Evolutionary conservation across 2,888 invertebrate genomes (phyloP), one percentile per base, ranked within the genome.

Genomic region (Tinea pellionella): DNA sequence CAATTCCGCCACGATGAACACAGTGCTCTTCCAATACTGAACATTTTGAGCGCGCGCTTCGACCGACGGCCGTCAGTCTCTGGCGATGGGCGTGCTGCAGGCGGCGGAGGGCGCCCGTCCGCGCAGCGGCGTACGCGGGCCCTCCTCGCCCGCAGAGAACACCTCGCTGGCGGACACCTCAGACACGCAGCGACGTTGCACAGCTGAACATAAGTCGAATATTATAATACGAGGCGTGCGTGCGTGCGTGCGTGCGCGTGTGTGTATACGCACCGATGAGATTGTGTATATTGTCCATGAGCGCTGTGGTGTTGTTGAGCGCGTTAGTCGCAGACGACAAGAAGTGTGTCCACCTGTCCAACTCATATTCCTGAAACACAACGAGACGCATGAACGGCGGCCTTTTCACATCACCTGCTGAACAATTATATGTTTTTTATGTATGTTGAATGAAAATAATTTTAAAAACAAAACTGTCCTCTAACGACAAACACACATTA

Each of bases 271-370:
- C 63, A 88, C 88, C 87, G 68, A 87, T 79, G 68, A 88, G 71
- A 72, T 88, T 88, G 70, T 83, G 86, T 68, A 88, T 72, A 71
- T 88, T 88, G 71, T 88, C 88, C 66, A 84, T 71, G 65, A 86
- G 76, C 62, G 81, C 77, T 72, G 84, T 84, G 53, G 80, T 77
- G 78, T 75, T 78, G 77, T 71, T 78, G 61, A 86, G 74, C 67
- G 85, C 84, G 71, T 81, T 85, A 59, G 77, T 78, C 61, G 86
- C 84, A 68, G 84, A 82, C 68, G 83, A 82, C 72, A 87, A 70
- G 73, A 88, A 87, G 67, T 78, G 73, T 62, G 80, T 87, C 88
- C 87, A 88, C 68, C 82, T 69, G 68, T 74, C 77, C 68, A 88
- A 73, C 75, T 88, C 86, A 4, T 77, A 76, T 66, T 88, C 84